A percentile compares a stretch with the other conserved stretches of the same genome.
phyloP scores from a whole-genome alignment of 2,888 invertebrate genomes.

The Melanostoma scalare region DNA sequence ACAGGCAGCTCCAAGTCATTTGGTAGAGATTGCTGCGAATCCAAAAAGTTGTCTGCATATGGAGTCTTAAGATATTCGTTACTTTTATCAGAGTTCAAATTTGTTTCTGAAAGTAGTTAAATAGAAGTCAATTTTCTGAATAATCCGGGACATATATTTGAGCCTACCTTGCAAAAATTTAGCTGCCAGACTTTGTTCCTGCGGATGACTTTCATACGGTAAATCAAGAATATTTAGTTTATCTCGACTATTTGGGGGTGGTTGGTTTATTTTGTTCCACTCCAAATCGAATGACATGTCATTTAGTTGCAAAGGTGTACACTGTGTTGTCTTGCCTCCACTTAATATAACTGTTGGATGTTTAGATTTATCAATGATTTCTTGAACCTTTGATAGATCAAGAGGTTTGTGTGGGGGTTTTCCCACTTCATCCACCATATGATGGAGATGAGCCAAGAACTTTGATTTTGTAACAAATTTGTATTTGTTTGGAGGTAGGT shows the following conservation, averaged over 20 bases:
- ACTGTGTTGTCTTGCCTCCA: constrained; percentile 58
- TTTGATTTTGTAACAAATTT: constrained; percentile 50
- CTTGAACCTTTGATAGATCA: constrained; percentile 63
- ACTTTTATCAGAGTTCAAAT: constrained; percentile 26
- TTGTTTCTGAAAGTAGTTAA: constrained; percentile 1
- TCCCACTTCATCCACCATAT: constrained; percentile 71
- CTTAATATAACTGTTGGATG: constrained; percentile 54
- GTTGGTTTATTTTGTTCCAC: constrained; percentile 58
- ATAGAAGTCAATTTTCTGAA: neutral
- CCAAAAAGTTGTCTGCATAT: constrained; percentile 45
- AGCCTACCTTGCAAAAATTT: constrained; percentile 53
- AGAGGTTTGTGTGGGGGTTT: constrained; percentile 65
- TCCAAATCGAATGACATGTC: constrained; percentile 71
- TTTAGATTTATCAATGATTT: constrained; percentile 67
- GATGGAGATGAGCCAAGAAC: constrained; percentile 75
- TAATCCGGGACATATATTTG: neutral
- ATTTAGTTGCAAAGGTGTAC: constrained; percentile 67
- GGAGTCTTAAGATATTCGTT: constrained; percentile 35
- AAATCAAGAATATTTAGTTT: constrained; percentile 28
- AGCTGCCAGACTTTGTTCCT: constrained; percentile 38
- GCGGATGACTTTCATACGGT: neutral
- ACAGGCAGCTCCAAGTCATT: constrained; percentile 10
- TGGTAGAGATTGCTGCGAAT: constrained; percentile 37
- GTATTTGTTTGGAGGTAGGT: neutral
- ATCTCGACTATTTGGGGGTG: constrained; percentile 19